Evolutionary conservation across 2,113 vertebrate species (phyloP).

Genomic region (Hemicordylus capensis): DNA sequence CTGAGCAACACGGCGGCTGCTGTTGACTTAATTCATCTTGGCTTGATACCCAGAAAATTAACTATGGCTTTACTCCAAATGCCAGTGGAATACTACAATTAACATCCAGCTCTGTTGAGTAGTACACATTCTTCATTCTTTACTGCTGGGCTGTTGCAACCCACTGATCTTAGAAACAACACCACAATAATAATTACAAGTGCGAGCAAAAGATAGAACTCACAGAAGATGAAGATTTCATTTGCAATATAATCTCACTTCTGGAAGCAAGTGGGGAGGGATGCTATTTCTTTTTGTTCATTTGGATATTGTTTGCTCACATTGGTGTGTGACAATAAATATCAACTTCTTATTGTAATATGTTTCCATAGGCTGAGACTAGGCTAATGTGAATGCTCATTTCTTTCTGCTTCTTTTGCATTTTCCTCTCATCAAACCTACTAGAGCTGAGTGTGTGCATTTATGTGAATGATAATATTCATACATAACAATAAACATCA

Average conservation of each 20-base stretch:
- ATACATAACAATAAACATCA: no score
- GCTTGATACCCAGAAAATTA: slow-evolving; percentile 32
- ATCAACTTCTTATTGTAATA: not conserved
- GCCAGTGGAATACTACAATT: slow-evolving; percentile 25
- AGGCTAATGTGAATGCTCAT: not conserved
- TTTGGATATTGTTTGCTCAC: not conserved
- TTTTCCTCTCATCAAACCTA: not conserved
- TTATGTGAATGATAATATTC: not conserved
- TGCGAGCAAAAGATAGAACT: not conserved
- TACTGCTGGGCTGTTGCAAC: not conserved
- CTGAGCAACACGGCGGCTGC: slow-evolving; percentile 3
- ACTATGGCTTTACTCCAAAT: slow-evolving; percentile 23
- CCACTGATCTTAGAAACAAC: not conserved
- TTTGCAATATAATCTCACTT: slow-evolving; percentile 4
- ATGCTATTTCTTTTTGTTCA: not conserved
- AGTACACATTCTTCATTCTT: not conserved
- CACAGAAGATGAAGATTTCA: not conserved
- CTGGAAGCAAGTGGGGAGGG: not conserved
- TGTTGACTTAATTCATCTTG: slow-evolving; percentile 22
- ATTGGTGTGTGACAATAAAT: not conserved
- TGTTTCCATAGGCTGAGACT: not conserved
- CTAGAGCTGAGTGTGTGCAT: not conserved
- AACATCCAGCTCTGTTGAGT: slow-evolving; percentile 41
- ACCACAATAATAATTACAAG: slow-evolving; percentile 10
- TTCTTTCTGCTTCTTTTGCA: not conserved